phyloP scores from a whole-genome alignment of 2,113 vertebrate genomes.

The Paraplagusia blochii region DNA sequence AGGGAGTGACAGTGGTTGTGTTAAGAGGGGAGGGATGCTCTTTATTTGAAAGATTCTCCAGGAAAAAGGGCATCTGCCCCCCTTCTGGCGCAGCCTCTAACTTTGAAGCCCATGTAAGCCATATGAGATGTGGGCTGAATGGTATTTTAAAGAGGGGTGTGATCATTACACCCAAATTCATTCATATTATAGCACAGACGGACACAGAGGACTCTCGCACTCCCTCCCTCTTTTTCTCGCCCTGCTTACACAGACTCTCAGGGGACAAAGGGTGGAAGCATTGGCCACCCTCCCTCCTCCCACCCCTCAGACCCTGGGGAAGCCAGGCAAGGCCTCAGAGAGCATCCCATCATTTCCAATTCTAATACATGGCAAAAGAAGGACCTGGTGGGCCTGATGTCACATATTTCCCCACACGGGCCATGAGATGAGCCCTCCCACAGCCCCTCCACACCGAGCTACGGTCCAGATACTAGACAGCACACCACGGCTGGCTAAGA shows the following conservation, averaged over 20 bases:
- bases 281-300: slow-evolving; percentile 83
- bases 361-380: slow-evolving; percentile 88
- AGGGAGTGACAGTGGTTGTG: slow-evolving; percentile 19
- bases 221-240: slow-evolving; percentile 61
- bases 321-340: slow-evolving; percentile 87
- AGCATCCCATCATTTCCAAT: slow-evolving; percentile 98
- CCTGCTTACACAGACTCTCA: slow-evolving; percentile 68
- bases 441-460: slow-evolving; percentile 63
- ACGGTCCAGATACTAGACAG: slow-evolving; percentile 87
- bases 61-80: slow-evolving; percentile 90
- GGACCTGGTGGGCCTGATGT: slow-evolving; percentile 89
- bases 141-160: slow-evolving; percentile 85
- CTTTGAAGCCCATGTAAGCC: slow-evolving; percentile 76
- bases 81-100: slow-evolving; percentile 34
- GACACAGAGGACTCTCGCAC: slow-evolving; percentile 78
- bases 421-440: slow-evolving; percentile 61
- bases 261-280: slow-evolving; percentile 89
- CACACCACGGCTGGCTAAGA: slow-evolving; percentile 84
- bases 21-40: slow-evolving; percentile 57
- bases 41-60: slow-evolving; percentile 85
- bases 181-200: slow-evolving; percentile 92
- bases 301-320: slow-evolving; percentile 80
- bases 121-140: slow-evolving; percentile 90
- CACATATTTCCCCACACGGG: slow-evolving; percentile 58
- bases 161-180: slow-evolving; percentile 97